These are phyloP conservation scores for Thrips palmi DNA, from an alignment of 1,140 invertebrate genomes.

Conservation along the genomic window DNA sequence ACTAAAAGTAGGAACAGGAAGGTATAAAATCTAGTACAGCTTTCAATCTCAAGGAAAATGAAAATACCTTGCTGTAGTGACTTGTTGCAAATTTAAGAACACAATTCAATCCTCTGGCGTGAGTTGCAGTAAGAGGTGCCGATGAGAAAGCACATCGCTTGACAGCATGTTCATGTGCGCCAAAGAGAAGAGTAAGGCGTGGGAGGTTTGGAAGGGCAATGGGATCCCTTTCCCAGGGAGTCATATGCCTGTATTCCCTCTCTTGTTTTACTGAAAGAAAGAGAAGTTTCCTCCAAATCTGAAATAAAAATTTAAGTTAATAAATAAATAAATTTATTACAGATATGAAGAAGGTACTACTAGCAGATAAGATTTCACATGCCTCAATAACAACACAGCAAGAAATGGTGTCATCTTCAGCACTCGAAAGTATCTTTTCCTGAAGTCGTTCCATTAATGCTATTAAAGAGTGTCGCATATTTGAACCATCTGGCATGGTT, in stretches of 20 bases:
- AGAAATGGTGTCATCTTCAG: constrained; percentile 59
- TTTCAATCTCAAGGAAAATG: constrained; percentile 1
- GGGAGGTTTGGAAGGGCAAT: too few species aligned
- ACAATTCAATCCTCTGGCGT: constrained; percentile 37
- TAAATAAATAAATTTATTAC: constrained; percentile 8
- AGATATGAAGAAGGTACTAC: too few species aligned
- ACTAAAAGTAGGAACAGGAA: constrained; percentile 5
- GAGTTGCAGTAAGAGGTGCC: constrained; percentile 37
- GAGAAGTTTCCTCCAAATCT: constrained; percentile 41
- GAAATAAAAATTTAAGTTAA: constrained; percentile 17
- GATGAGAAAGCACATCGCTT: too few species aligned
- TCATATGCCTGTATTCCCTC: too few species aligned
- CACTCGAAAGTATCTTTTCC: constrained; percentile 32
- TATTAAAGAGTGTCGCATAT: constrained; percentile 35
- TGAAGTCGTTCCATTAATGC: constrained; percentile 33
- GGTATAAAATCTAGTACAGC: constrained; percentile 5
- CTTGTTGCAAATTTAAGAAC: constrained; percentile 44
- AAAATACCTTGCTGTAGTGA: constrained; percentile 42
- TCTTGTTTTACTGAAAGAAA: too few species aligned
- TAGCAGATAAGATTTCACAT: constrained; percentile 15
- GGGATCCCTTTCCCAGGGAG: too few species aligned
- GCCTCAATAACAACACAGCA: constrained; percentile 37
- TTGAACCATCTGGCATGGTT: constrained; percentile 39
- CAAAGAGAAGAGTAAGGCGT: too few species aligned
- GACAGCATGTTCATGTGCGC: too few species aligned